These are phyloP conservation scores for Botia kubotai DNA, from an alignment of 2,797 vertebrate species.

Conservation along the genomic window DNA sequence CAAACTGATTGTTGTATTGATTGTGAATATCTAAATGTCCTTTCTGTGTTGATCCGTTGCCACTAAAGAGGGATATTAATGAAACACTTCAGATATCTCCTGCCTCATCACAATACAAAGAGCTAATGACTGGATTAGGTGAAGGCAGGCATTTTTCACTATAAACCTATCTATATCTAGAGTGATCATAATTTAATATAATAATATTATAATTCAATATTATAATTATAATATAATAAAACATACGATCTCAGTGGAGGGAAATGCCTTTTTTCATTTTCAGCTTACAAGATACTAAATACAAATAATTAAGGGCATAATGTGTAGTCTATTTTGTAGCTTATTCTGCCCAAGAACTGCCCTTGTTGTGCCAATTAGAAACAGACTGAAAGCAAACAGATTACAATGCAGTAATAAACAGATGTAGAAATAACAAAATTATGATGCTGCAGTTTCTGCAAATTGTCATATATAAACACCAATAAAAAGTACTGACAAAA, in stretches of 20 bases:
- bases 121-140: not conserved
- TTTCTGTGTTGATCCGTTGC: conserved; percentile 22
- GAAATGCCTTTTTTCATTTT: not conserved
- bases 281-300: too few relatives aligned
- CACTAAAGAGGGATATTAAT: conserved; percentile 49
- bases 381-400: too few relatives aligned
- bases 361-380: too few relatives aligned
- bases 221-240: not conserved
- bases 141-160: conserved; percentile 7
- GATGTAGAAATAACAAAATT: too few relatives aligned
- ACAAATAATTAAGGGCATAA: too few relatives aligned
- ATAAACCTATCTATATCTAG: not conserved
- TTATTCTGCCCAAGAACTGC: too few relatives aligned
- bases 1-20: conserved; percentile 43
- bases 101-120: conserved; percentile 19
- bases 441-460: too few relatives aligned
- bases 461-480: too few relatives aligned
- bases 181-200: not conserved
- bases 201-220: not conserved
- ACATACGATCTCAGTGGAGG: not conserved
- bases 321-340: too few relatives aligned
- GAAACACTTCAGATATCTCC: conserved; percentile 25
- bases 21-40: conserved; percentile 47
- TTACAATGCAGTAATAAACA: too few relatives aligned
- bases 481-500: not conserved